These are phyloP conservation scores for Heterodera filipjevi DNA, from an alignment of 2,888 invertebrate species.

Conservation along the genomic window DNA sequence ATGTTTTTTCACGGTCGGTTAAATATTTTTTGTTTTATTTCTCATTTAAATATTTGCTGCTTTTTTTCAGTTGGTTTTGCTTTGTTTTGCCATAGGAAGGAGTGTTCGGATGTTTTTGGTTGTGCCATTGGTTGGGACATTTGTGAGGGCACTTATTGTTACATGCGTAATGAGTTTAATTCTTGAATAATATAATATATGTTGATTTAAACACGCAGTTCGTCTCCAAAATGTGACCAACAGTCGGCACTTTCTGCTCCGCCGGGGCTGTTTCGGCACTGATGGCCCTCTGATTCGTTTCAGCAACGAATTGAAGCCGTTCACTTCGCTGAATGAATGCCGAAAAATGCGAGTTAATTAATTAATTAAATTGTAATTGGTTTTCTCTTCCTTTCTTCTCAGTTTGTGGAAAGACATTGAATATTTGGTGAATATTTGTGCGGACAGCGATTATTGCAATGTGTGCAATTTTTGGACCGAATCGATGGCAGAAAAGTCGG, in stretches of 20 bases:
- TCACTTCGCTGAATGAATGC: conserved; percentile 25
- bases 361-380: not conserved
- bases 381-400: not conserved
- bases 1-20: not conserved
- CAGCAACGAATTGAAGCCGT: conserved; percentile 20
- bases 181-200: not conserved
- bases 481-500: conserved; percentile 4
- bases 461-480: conserved; percentile 23
- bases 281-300: conserved; percentile 14
- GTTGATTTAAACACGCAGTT: not conserved
- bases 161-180: conserved; percentile 15
- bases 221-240: conserved; percentile 25
- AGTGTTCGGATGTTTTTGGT: conserved; percentile 3
- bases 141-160: conserved; percentile 22
- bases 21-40: not conserved
- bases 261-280: conserved; percentile 22
- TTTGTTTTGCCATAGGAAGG: conserved; percentile 25
- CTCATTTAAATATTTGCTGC: not conserved
- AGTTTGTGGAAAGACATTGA: conserved; percentile 27
- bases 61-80: not conserved
- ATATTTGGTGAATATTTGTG: conserved; percentile 19
- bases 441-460: conserved; percentile 27
- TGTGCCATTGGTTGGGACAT: conserved; percentile 22
- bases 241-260: conserved; percentile 7
- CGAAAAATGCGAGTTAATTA: conserved; percentile 10